These are phyloP conservation scores for Podiceps cristatus DNA, from an alignment of 2,113 vertebrate genomes.

Conservation along the genomic window DNA sequence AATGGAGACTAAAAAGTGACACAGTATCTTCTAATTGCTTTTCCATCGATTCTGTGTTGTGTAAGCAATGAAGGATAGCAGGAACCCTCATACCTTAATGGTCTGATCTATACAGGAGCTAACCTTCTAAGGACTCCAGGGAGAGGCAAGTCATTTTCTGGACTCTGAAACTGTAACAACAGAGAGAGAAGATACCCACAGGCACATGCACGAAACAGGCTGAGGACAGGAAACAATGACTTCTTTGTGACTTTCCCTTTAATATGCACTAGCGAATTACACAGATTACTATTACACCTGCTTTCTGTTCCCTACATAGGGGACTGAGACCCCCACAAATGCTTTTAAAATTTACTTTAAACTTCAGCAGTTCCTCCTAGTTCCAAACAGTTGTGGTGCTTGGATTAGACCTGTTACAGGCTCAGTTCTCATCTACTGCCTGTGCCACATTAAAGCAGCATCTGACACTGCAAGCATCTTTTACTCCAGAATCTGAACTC, in stretches of 20 bases:
- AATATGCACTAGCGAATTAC: background rate
- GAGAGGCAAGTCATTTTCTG: background rate
- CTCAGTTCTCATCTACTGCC: background rate
- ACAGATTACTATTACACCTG: background rate
- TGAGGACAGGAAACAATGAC: background rate
- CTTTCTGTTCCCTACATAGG: background rate
- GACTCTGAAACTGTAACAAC: background rate
- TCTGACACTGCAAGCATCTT: background rate
- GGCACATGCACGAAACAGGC: background rate
- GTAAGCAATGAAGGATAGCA: background rate
- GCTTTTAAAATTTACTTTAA: background rate
- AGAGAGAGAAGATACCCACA: background rate
- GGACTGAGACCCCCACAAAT: background rate
- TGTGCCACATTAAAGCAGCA: background rate
- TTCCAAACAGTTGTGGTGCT: background rate
- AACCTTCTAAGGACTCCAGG: background rate
- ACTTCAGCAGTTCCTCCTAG: background rate
- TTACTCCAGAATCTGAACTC: background rate
- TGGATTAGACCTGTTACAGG: background rate
- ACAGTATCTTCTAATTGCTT: conserved; percentile 5
- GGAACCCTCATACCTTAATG: background rate
- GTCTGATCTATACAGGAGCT: conserved; percentile 24
- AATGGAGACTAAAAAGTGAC: background rate
- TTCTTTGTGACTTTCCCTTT: background rate
- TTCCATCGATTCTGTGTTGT: background rate